phyloP scores from a whole-genome alignment of 2,888 invertebrate species.

The Andricus quercusramuli region DNA sequence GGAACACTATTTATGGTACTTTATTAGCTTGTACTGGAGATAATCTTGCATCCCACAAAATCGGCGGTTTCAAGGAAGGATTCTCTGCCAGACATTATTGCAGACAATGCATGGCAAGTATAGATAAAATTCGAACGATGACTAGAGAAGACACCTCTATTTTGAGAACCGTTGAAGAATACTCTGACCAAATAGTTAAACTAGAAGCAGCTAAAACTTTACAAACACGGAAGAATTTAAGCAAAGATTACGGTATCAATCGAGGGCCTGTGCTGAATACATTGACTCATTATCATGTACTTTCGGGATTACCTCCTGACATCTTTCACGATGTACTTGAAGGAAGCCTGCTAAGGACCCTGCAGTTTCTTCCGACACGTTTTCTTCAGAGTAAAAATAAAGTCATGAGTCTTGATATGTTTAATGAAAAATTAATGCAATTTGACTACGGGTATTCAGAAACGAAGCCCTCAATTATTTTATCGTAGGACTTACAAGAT shows the following conservation, averaged over 20 bases:
- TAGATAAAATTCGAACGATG: neutral
- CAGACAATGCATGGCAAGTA: too few relatives aligned
- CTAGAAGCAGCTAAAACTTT: neutral
- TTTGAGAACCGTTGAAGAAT: constrained; percentile 2
- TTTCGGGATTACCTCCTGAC: too few relatives aligned
- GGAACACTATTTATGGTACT: neutral
- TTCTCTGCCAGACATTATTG: too few relatives aligned
- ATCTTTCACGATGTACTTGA: too few relatives aligned
- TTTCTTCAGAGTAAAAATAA: constrained; percentile 6
- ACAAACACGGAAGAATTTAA: neutral
- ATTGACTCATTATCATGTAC: constrained; percentile 13
- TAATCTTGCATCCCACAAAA: constrained; percentile 2
- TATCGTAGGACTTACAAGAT: too few relatives aligned
- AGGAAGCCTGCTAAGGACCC: neutral
- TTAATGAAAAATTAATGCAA: too few relatives aligned
- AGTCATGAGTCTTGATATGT: neutral
- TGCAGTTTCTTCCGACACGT: constrained; percentile 16
- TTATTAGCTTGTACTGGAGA: neutral
- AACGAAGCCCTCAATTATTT: too few relatives aligned
- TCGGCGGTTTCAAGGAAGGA: too few relatives aligned
- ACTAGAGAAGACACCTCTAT: neutral
- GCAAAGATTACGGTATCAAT: constrained; percentile 28
- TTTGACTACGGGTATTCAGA: too few relatives aligned
- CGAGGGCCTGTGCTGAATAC: constrained; percentile 2
- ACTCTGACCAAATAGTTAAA: neutral